Evolutionary conservation across 1,140 invertebrate genomes (phyloP), one percentile per base, ranked within the genome.

Genomic region (Diachasmimorpha longicaudata): DNA sequence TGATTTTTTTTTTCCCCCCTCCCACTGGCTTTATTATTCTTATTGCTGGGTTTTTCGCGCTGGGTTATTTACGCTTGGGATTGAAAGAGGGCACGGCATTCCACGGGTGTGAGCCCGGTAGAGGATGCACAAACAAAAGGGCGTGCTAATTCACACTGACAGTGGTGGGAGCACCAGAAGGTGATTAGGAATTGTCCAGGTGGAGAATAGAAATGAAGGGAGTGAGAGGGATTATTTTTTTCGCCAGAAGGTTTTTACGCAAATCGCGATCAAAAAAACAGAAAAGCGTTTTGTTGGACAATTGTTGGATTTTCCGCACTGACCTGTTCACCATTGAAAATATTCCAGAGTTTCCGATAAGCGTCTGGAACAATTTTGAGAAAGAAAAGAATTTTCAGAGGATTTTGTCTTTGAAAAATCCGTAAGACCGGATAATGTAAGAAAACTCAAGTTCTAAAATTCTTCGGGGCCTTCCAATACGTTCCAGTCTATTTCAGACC

Each of bases 101-200:
- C 66, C 31, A 16, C 8, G 13, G 58, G 58, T 25, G 25, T 58
- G 52, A 58, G 19, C n/a, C 58, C 58, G 4, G 21, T 10, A 68
- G 36, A 68, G 31, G 36, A 68, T 36, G 66, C 36, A n/a, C 66
- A 68, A 68, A 68, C 66, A 68, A 37, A 37, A 39, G 66, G 66
- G 66, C 16, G 66, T 68, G 66, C 66, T 68, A 68, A 68, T 68
- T 39, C 66, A 68, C 66, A 39, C 66, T 39, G 66, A 39, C 66
- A 68, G 11, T 68, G 58, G 36, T 68, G 31, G 36, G 66, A 39
- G 66, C 66, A 68, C 4, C 48, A 63, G 36, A 39, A 16, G 31
- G 66, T 39, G 66, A 68, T 68, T 68, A 68, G 66, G 31, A 68
- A 68, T 68, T 42, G 39, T 63, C 48, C 36, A 31, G 71, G 52